Percentiles rank a stretch among this genome's conserved stretches.
Conservation (phyloP, 2,797 vertebrate genomes). For the Sibirionetta formosa region DNA sequence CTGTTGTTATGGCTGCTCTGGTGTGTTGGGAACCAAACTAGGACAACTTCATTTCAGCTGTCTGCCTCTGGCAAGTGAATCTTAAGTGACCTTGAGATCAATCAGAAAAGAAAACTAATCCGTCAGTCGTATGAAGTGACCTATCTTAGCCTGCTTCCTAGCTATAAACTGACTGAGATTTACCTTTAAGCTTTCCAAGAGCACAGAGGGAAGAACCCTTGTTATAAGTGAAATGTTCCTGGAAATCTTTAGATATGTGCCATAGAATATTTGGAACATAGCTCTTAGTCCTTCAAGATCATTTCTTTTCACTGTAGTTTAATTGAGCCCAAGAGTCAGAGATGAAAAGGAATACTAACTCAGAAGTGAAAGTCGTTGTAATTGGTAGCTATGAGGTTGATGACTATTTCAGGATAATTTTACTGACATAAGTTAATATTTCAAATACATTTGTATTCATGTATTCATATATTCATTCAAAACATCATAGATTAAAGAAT, state of each 20-base stretch:
- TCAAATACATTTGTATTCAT: background rate
- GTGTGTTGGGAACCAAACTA: background rate
- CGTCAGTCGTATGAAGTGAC: background rate
- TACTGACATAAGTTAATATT: rapidly evolving
- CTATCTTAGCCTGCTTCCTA: background rate
- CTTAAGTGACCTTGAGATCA: background rate
- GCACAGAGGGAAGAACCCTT: background rate
- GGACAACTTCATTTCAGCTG: background rate
- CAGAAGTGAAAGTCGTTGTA: background rate
- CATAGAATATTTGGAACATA: background rate
- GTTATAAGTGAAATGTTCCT: background rate
- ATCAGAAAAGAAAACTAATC: background rate
- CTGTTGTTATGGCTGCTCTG: background rate
- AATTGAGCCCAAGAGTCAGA: background rate
- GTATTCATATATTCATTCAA: background rate
- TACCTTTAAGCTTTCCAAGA: background rate
- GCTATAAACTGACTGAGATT: background rate
- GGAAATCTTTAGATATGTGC: background rate
- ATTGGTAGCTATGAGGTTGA: background rate
- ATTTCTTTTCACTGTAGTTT: background rate
- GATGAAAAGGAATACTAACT: background rate
- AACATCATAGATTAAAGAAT: background rate
- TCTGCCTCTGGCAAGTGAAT: background rate
- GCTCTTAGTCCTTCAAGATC: background rate
- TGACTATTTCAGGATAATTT: background rate